Conservation (phyloP, 2,888 invertebrate species). For the Odontocolon sp. region DNA sequence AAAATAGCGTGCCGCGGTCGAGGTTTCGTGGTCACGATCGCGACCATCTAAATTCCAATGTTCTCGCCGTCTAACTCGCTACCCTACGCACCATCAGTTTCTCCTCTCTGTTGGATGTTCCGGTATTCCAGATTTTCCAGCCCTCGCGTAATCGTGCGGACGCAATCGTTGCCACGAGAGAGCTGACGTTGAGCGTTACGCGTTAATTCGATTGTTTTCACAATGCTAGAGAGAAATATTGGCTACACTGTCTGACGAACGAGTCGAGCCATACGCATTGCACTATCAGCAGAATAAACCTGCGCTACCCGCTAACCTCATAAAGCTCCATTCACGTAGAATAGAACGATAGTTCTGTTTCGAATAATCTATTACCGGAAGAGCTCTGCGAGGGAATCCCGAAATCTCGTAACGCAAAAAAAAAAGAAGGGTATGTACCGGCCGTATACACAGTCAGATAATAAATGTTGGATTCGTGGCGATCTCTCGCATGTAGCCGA, state of each 20-base stretch:
- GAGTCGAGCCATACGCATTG: not conserved
- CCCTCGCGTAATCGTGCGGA: not conserved
- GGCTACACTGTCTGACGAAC: not conserved
- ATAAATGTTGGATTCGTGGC: not conserved
- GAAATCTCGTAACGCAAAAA: not conserved
- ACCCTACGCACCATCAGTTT: not conserved
- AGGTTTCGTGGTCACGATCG: slow-evolving; percentile 51
- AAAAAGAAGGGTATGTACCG: slow-evolving; percentile 3
- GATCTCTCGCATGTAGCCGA: too few relatives aligned
- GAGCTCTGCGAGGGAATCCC: not conserved
- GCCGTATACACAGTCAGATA: too few relatives aligned
- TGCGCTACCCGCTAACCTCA: not conserved
- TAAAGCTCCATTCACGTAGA: not conserved
- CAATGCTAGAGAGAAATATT: not conserved
- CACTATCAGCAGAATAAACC: not conserved
- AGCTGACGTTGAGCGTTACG: too few relatives aligned
- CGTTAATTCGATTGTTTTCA: slow-evolving; percentile 15
- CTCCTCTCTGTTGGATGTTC: not conserved
- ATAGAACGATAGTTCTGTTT: not conserved
- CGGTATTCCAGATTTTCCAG: not conserved
- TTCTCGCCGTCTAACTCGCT: not conserved
- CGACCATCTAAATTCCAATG: slow-evolving; percentile 45
- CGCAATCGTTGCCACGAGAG: not conserved
- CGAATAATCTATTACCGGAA: slow-evolving; percentile 12
- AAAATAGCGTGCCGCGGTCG: slow-evolving; percentile 61